Conservation (phyloP, 2,888 invertebrate species). For the Latrodectus hesperus region DNA sequence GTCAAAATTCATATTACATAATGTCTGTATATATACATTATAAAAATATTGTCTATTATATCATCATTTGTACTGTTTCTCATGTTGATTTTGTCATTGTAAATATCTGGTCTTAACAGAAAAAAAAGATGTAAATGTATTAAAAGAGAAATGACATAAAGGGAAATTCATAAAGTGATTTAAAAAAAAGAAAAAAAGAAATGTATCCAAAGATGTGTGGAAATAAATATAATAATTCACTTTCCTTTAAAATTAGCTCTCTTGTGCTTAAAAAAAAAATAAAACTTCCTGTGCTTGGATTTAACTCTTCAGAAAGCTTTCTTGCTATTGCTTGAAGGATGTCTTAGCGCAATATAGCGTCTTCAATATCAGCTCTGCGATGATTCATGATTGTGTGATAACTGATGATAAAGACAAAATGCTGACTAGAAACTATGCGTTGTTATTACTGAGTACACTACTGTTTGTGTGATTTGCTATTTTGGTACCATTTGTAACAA, state of each 20-base stretch:
- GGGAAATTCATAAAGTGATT: not conserved
- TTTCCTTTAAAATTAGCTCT: constrained; percentile 35
- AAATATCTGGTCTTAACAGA: constrained; percentile 47
- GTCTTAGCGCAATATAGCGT: constrained; percentile 37
- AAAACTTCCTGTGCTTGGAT: constrained; percentile 45
- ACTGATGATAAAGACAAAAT: constrained; percentile 30
- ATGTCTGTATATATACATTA: constrained; percentile 53
- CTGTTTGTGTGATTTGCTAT: constrained; percentile 68
- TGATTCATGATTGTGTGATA: constrained; percentile 63
- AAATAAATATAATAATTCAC: constrained; percentile 19
- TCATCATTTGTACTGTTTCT: constrained; percentile 58
- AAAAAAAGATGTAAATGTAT: constrained; percentile 11
- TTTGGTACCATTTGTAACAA: constrained; percentile 68
- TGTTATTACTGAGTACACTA: constrained; percentile 58
- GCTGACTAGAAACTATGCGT: constrained; percentile 49
- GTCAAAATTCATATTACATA: constrained; percentile 61
- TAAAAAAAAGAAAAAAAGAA: constrained; percentile 10
- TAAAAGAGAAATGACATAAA: not conserved
- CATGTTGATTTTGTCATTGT: constrained; percentile 63
- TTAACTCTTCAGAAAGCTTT: constrained; percentile 56
- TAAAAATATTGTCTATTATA: constrained; percentile 53
- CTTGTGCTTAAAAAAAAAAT: constrained; percentile 60
- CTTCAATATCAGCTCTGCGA: constrained; percentile 51
- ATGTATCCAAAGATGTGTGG: not conserved
- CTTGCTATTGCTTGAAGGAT: constrained; percentile 53